Evolutionary conservation across 2,797 vertebrate species (phyloP), one percentile per base, ranked within the genome.

Genomic region (Phataginus tricuspis): DNA sequence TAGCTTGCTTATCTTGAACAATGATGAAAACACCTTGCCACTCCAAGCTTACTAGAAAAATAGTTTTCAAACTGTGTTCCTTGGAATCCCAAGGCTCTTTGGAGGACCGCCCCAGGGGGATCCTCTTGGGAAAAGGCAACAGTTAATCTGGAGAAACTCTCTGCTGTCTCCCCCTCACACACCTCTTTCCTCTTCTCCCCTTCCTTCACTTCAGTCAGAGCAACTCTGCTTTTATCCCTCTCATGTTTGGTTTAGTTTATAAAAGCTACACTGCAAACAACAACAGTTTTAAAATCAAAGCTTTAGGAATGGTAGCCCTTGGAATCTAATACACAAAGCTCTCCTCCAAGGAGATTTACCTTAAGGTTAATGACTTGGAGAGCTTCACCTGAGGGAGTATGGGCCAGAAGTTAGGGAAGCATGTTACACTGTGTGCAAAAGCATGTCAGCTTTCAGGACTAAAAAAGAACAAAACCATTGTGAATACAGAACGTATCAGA

Each of bases 271-370:
- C 45, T 25, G 11, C 12, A 90, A 57, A 19, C 37, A 61, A 59
- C 16, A 74, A 39, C 61, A 63, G 37, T 57, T 80, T 88, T 18
- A 53, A 89, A 96, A 77, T 94, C 45, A 86, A 75, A 66, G 39
- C 59, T 80, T 42, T 66, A n/a, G 69, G 80, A 86, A 83, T 82
- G 90, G 91, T 93, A 82, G 88, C 75, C 93, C n/a, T 91, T 80
- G 77, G 72, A 78, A 37, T 51, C 53, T 7, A 57, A 64, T 13
- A 91, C 29, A 79, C 82, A 97, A 96, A 79, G 27, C 42, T 79
- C 34, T 64, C 42, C 66, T 87, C 57, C 27, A 49, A 61, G 15
- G 82, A 94, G 77, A 80, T 51, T 75, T 71, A 84, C 86, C 84
- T 71, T 45, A 34, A 90, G 71, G 68, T 29, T 90, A 87, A 84